Conservation (phyloP, 2,888 invertebrate species). For the Xestia xanthographa region DNA sequence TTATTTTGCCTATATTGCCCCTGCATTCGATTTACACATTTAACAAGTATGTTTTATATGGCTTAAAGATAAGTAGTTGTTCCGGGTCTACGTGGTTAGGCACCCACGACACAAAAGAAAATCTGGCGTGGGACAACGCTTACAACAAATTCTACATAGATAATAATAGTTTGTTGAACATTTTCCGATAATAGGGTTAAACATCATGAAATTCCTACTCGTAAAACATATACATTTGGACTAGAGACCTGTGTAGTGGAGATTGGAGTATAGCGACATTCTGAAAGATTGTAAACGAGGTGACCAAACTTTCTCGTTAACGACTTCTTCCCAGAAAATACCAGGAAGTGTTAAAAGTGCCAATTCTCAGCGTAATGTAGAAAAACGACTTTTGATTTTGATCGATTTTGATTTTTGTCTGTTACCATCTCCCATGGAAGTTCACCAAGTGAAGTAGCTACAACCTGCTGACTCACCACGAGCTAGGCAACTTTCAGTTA, state of each 20-base stretch:
- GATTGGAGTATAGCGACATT: background rate
- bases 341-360: background rate
- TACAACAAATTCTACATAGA: background rate
- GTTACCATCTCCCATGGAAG: background rate
- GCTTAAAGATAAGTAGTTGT: constrained; percentile 1
- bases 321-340: too few species aligned
- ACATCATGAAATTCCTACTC: background rate
- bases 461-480: background rate
- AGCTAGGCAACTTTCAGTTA: constrained; percentile 15
- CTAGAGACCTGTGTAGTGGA: background rate
- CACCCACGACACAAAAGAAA: background rate
- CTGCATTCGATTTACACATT: background rate
- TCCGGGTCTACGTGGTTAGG: background rate
- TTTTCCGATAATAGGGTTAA: background rate
- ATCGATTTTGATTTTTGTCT: background rate
- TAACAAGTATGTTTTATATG: background rate
- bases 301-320: background rate
- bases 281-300: background rate
- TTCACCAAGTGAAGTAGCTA: background rate
- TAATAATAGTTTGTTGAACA: constrained; percentile 5
- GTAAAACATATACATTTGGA: background rate
- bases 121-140: background rate
- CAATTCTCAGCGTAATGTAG: background rate
- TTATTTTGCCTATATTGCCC: background rate
- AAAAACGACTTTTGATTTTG: background rate